These are phyloP conservation scores for Zygothrica quintamaculata DNA, from an alignment of 2,888 invertebrate genomes.

Conservation along the genomic window DNA sequence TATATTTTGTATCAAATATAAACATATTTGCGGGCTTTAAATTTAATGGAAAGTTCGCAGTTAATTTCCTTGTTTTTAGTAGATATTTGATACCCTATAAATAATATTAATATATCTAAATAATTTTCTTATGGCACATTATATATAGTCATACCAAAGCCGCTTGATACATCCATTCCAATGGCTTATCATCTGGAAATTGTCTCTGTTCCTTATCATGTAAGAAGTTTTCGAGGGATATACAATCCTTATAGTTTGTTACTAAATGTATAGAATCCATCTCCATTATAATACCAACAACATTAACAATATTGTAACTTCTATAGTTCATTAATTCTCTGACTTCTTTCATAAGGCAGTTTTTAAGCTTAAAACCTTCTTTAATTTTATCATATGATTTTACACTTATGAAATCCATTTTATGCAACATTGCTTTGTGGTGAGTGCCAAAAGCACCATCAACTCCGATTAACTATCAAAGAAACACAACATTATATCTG, in stretches of 20 bases:
- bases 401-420: background rate
- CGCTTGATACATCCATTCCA: conserved; percentile 18
- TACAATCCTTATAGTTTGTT: conserved; percentile 2
- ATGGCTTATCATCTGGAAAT: background rate
- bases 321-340: background rate
- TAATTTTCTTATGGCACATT: too few species aligned
- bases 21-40: too few species aligned
- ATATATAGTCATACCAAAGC: too few species aligned
- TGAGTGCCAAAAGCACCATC: background rate
- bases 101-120: too few species aligned
- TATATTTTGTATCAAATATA: too few species aligned
- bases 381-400: background rate
- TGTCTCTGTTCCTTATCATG: conserved; percentile 1
- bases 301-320: conserved; percentile 10
- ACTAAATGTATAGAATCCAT: background rate
- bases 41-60: too few species aligned
- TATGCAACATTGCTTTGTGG: background rate
- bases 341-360: background rate
- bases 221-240: conserved; percentile 11
- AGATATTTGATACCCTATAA: too few species aligned
- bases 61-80: too few species aligned
- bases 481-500: too few species aligned
- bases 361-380: background rate
- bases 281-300: conserved; percentile 1
- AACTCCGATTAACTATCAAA: background rate